Conservation (phyloP, 2,797 vertebrate genomes). For the Distichodus sexfasciatus region DNA sequence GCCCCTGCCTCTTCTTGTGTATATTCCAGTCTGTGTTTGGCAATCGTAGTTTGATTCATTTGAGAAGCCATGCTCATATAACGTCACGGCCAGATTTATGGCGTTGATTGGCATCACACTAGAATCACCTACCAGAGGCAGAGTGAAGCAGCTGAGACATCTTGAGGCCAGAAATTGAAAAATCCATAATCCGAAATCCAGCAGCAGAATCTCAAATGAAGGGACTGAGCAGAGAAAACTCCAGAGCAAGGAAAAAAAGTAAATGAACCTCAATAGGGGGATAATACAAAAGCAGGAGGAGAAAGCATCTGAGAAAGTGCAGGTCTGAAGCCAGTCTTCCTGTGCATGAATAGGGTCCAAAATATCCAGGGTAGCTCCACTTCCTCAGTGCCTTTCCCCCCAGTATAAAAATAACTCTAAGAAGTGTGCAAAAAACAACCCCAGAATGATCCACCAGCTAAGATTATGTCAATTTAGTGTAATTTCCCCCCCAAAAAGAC, state of each 20-base stretch:
- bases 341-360: constrained; percentile 38
- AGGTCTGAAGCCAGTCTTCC: constrained; percentile 35
- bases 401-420: constrained; percentile 9
- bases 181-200: constrained; percentile 61
- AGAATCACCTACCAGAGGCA: constrained; percentile 61
- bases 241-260: background rate
- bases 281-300: background rate
- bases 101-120: constrained; percentile 3
- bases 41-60: background rate
- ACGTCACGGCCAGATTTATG: constrained; percentile 12
- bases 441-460: background rate
- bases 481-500: background rate
- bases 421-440: background rate
- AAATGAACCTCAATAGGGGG: background rate
- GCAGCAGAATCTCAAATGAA: background rate
- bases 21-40: constrained; percentile 9
- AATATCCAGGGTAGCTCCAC: constrained; percentile 49
- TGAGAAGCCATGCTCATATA: constrained; percentile 10
- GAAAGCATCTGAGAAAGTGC: constrained; percentile 26
- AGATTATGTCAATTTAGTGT: too few relatives aligned
- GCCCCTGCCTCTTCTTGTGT: constrained; percentile 13
- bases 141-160: constrained; percentile 46
- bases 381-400: constrained; percentile 41
- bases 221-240: background rate
- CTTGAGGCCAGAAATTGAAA: constrained; percentile 37